A percentile compares a stretch with the other conserved stretches of the same genome.
Conservation (phyloP, 2,888 invertebrate species). For the Drosophila vallismaia region DNA sequence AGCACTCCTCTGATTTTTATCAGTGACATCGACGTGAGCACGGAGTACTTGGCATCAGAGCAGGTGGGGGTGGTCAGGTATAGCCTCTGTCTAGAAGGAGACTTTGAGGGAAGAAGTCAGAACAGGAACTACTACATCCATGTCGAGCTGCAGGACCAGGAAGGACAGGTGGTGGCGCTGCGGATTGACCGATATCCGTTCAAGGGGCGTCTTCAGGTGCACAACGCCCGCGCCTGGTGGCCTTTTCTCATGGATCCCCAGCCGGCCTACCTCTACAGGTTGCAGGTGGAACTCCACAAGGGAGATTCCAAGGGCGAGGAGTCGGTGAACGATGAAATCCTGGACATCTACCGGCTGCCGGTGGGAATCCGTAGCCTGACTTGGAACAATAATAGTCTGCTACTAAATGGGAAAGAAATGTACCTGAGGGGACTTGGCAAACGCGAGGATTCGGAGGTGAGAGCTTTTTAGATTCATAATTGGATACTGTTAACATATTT, state of each 20-base stretch:
- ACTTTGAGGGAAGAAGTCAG: neutral
- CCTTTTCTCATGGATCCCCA: conserved; percentile 92
- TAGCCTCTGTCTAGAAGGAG: neutral
- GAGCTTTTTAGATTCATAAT: neutral
- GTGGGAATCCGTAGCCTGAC: conserved; percentile 93
- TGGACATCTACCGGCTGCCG: conserved; percentile 88
- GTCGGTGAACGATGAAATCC: conserved; percentile 84
- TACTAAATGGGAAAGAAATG: conserved; percentile 92
- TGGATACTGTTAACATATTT: neutral
- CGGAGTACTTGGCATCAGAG: conserved; percentile 77
- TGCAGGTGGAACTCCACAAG: conserved; percentile 86
- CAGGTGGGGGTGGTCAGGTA: neutral
- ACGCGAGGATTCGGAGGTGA: conserved; percentile 95
- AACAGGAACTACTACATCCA: neutral
- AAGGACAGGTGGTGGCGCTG: conserved; percentile 85
- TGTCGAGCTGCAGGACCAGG: neutral
- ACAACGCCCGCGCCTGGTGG: conserved; percentile 95
- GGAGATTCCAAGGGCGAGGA: conserved; percentile 82
- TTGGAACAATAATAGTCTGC: conserved; percentile 90
- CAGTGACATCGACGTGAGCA: conserved; percentile 92
- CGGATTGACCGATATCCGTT: conserved; percentile 84
- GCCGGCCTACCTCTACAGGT: conserved; percentile 93
- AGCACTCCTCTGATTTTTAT: conserved; percentile 93
- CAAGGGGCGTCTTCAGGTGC: conserved; percentile 87
- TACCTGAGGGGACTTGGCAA: conserved; percentile 86